Evolutionary conservation across 2,888 invertebrate species (phyloP), one percentile per base, ranked within the genome.

Genomic region (Xestoiulus laeticollis): DNA sequence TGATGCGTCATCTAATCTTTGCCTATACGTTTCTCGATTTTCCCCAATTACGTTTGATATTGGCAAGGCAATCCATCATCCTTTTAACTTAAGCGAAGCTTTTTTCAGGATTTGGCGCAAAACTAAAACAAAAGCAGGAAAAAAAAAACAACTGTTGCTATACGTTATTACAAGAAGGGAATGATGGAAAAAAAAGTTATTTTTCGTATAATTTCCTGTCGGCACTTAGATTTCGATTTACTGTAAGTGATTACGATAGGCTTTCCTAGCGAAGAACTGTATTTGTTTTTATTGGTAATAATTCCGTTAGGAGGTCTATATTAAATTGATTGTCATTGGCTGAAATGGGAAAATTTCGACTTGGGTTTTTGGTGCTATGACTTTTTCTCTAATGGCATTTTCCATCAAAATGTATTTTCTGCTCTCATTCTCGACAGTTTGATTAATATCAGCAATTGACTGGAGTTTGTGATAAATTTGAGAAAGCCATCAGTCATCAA

Each of bases 41-140:
- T 78, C 78, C 26, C 78, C 78, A 78, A 78, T 78, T 78, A 78
- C 78, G 78, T 78, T 78, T 78, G 78, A 30, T 78, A 78, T 78
- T 78, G 78, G 78, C 78, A 78, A 78, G 78, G 78, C 78, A 78
- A 78, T 78, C 78, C 78, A 78, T 78, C 78, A 78, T 78, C 78
- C 78, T 78, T 78, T 78, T 16, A 78, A 30, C 78, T 78, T 22
- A 59, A 59, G 59, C 6, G 59, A 59, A 59, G 22, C 59, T 78
- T 78, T 78, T 78, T 78, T 78, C 16, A 30, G 78, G 26, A 78
- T 78, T 78, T 78, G 78, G 78, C 30, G 1, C 30, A 12, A 16
- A 16, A 26, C 26, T 78, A 26, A 78, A 78, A 78, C 78, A 78
- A 78, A 4, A 26, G 10, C n/a, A 68, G 26, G 1, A 19, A 0